phyloP scores from a whole-genome alignment of 2,888 invertebrate species.

The Macropis europaea region DNA sequence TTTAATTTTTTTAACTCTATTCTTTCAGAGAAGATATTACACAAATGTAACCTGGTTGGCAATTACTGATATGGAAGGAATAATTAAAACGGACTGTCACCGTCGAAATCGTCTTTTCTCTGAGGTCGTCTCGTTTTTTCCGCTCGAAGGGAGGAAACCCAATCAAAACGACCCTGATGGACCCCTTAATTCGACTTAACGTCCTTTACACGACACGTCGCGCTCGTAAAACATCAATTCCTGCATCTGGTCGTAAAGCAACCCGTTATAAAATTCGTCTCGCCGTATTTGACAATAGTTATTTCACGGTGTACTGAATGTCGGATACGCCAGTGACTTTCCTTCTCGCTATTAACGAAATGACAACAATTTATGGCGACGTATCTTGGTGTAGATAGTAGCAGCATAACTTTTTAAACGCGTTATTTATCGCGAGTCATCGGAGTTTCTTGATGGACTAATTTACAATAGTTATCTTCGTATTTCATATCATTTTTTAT shows the following conservation, averaged over 20 bases:
- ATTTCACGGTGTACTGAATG: slow-evolving; percentile 7
- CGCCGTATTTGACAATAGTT: slow-evolving; percentile 19
- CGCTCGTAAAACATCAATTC: slow-evolving; percentile 11
- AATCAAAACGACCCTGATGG: background rate
- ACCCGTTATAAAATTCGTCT: background rate
- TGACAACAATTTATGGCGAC: slow-evolving; percentile 6
- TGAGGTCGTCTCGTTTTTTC: too few relatives aligned
- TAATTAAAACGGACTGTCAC: too few relatives aligned
- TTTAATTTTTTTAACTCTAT: too few relatives aligned
- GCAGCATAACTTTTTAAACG: slow-evolving; percentile 13
- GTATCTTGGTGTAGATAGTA: slow-evolving; percentile 12
- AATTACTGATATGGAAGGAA: too few relatives aligned
- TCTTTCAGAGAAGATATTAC: too few relatives aligned
- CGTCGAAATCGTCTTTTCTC: too few relatives aligned
- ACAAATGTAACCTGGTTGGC: too few relatives aligned
- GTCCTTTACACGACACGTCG: background rate
- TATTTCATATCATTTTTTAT: too few relatives aligned
- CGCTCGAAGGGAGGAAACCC: too few relatives aligned
- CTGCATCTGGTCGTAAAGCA: slow-evolving; percentile 1
- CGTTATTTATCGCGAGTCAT: too few relatives aligned
- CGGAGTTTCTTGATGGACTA: too few relatives aligned
- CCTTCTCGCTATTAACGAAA: slow-evolving; percentile 6
- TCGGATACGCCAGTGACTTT: slow-evolving; percentile 7
- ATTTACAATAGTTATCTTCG: too few relatives aligned
- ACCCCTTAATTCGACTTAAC: background rate